Evolutionary conservation across 2,113 vertebrate genomes (phyloP).

Genomic region (Egretta garzetta): DNA sequence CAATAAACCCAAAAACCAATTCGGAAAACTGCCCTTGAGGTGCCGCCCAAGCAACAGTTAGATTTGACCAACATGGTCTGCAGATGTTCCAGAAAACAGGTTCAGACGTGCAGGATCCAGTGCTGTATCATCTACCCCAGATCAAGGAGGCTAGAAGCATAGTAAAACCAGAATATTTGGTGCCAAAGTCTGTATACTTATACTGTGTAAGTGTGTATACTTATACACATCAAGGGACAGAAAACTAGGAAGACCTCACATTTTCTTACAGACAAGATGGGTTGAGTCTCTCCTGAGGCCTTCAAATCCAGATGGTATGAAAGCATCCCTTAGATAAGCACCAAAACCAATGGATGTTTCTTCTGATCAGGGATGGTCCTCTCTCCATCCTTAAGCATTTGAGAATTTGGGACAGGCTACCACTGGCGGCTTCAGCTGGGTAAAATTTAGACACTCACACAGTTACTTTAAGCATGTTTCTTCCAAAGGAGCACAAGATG

Average conservation of each 20-base stretch:
- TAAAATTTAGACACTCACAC: not conserved
- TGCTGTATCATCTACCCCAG: rapidly evolving
- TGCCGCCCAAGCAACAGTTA: not conserved
- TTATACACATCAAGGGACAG: not conserved
- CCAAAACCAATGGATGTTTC: rapidly evolving
- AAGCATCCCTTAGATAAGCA: not conserved
- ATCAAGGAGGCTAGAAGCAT: no score
- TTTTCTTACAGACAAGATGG: not conserved
- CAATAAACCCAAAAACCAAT: not conserved
- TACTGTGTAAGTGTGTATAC: no score
- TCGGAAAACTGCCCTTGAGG: not conserved
- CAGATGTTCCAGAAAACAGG: rapidly evolving
- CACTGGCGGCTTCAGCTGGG: not conserved
- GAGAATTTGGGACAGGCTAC: not conserved
- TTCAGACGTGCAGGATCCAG: not conserved
- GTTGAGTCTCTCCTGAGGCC: not conserved
- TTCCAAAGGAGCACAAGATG: not conserved
- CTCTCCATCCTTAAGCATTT: not conserved
- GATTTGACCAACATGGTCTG: rapidly evolving
- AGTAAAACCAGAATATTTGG: not conserved
- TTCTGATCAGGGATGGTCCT: not conserved
- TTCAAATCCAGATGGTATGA: not conserved
- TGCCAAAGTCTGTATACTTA: not conserved
- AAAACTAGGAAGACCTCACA: not conserved
- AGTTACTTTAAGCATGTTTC: not conserved